These are phyloP conservation scores for Ptychoptera contaminata DNA, from an alignment of 2,888 invertebrate genomes.

Conservation along the genomic window DNA sequence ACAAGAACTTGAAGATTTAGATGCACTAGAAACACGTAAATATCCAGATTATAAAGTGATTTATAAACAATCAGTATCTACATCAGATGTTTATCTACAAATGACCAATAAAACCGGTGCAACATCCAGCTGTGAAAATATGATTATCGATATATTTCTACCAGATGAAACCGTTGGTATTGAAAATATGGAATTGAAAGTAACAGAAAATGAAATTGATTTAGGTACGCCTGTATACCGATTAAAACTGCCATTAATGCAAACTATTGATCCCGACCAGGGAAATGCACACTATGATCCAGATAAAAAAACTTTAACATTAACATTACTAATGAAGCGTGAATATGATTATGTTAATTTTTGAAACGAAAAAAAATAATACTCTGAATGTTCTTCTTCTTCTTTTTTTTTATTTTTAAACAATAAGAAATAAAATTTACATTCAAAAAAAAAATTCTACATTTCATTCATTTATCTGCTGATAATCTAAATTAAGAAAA, in stretches of 20 bases:
- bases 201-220: conserved; percentile 42
- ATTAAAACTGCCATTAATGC: conserved; percentile 61
- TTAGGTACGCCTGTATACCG: conserved; percentile 47
- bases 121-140: conserved; percentile 74
- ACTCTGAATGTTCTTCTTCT: too few relatives aligned
- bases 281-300: conserved; percentile 69
- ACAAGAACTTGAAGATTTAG: conserved; percentile 38
- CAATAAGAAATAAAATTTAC: too few relatives aligned
- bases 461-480: too few relatives aligned
- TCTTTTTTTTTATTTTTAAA: too few relatives aligned
- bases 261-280: conserved; percentile 63
- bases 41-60: conserved; percentile 61
- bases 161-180: conserved; percentile 49
- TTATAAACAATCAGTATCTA: conserved; percentile 70
- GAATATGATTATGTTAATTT: conserved; percentile 82
- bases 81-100: conserved; percentile 75
- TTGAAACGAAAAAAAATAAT: too few relatives aligned
- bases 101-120: conserved; percentile 65
- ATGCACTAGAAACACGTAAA: conserved; percentile 42
- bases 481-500: too few relatives aligned
- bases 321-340: conserved; percentile 57
- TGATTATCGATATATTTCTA: conserved; percentile 60
- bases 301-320: conserved; percentile 43
- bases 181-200: conserved; percentile 58
- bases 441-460: too few relatives aligned